Evolutionary conservation across 2,113 vertebrate species (phyloP).

Genomic region (Ictalurus furcatus): DNA sequence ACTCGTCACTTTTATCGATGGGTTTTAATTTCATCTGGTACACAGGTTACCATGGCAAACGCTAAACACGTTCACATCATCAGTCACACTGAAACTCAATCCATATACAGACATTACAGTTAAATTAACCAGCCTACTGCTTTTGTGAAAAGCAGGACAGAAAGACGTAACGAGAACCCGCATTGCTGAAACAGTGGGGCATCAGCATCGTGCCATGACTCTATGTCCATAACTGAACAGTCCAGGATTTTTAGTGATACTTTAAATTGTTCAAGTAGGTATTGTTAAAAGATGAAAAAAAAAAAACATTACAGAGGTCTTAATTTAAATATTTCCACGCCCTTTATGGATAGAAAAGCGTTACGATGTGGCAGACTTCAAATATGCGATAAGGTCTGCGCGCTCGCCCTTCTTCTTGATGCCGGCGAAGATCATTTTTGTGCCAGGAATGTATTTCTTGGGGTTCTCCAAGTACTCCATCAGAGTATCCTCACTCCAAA

Average conservation of each 20-base stretch:
- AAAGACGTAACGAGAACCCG: not conserved
- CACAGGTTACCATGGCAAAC: not conserved
- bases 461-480: slow-evolving; percentile 85
- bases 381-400: slow-evolving; percentile 78
- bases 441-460: slow-evolving; percentile 87
- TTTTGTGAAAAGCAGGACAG: slow-evolving; percentile 63
- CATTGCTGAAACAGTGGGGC: not conserved
- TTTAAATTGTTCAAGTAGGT: slow-evolving; percentile 14
- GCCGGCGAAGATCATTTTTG: slow-evolving; percentile 85
- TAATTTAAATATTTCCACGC: slow-evolving; percentile 51
- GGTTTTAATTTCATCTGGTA: slow-evolving; percentile 34
- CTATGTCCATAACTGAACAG: slow-evolving; percentile 1
- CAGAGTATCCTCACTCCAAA: slow-evolving; percentile 77
- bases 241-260: slow-evolving; percentile 3
- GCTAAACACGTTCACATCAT: slow-evolving; percentile 21
- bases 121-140: slow-evolving; percentile 56
- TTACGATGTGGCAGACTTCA: slow-evolving; percentile 80
- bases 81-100: slow-evolving; percentile 41
- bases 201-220: not conserved
- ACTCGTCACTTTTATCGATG: not conserved
- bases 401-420: slow-evolving; percentile 87
- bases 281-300: slow-evolving; percentile 46
- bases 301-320: slow-evolving; percentile 30
- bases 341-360: not conserved
- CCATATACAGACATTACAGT: slow-evolving; percentile 32